Evolutionary conservation across 2,113 vertebrate genomes (phyloP).

Genomic region (Rhea americana): DNA sequence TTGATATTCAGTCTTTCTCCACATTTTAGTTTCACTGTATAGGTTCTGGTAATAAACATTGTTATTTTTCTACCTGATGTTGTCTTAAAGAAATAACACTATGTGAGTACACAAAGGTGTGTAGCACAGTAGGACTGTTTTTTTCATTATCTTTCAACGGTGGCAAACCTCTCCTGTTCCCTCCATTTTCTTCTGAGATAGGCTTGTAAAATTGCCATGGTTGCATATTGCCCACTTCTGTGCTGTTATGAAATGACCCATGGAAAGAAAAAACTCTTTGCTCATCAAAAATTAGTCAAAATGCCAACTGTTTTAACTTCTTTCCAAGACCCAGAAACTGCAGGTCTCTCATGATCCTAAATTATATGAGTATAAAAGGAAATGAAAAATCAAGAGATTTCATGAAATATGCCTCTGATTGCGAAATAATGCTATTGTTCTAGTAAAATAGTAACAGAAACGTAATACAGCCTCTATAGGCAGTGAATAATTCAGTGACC

Average conservation of each 20-base stretch:
- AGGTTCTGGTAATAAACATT: background rate
- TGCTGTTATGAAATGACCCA: background rate
- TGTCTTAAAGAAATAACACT: background rate
- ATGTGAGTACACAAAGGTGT: background rate
- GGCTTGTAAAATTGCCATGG: background rate
- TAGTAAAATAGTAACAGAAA: background rate
- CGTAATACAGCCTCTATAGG: background rate
- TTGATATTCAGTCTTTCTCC: background rate
- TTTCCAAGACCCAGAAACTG: background rate
- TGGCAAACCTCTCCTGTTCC: background rate
- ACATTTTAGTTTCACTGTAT: background rate
- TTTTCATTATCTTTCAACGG: background rate
- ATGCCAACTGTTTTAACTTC: background rate
- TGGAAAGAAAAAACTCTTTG: background rate
- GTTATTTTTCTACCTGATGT: background rate
- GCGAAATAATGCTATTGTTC: background rate
- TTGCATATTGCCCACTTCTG: background rate
- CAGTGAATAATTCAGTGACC: background rate
- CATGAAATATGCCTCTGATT: background rate
- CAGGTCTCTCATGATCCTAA: background rate
- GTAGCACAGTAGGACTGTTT: background rate
- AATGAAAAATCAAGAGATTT: background rate
- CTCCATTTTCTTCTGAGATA: background rate
- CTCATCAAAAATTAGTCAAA: constrained; percentile 14
- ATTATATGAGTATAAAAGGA: background rate